Base-by-base conservation (phyloP, 2,888 invertebrate species). In the Sussaba pulchella region DNA sequence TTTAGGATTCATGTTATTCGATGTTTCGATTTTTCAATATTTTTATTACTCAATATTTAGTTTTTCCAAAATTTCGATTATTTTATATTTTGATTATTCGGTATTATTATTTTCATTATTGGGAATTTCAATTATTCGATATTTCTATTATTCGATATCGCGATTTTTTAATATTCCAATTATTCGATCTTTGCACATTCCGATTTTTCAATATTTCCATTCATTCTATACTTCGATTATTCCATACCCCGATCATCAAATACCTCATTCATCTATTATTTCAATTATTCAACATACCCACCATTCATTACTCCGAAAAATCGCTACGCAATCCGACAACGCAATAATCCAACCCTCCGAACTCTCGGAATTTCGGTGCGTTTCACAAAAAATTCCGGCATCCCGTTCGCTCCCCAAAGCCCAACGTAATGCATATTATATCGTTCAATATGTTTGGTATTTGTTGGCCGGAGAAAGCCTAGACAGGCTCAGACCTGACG, bases 401-500 rank as follows among this genome's bases (percentile, higher is more conserved):
- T 31, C 31, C 1, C 57, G 57, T 57, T 3, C 24, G n/a, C 24
- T 12, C 24, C 24, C 21, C 17, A 31, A 31, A 57, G 14, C 19
- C 6, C 31, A 21, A 41, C 21, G 39, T 39, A 61, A 39, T 39
- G 43, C 43, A 43, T 43, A 43, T 12, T 43, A 39, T 12, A 8
- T 39, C 10, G 59, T 19, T 19, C 39, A 19, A 36, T 39, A 12
- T 31, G 26, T 59, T n/a, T 47, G 19, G 59, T 36, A 47, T 59
- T 71, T 71, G 47, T 47, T 6, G 59, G 26, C 31, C 10, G 26
- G 26, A 57, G 17, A 31, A 45, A 47, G 52, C 41, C 52, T 52
- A 21, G 50, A 39, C 21, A 57, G 41, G 26, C 1, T 21, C 12
- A 39, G 17, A 21, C 36, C 50, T 24, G 66, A 69, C 36, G 39